phyloP scores from a whole-genome alignment of 2,888 invertebrate genomes.

The Caenorhabditis imperialis region DNA sequence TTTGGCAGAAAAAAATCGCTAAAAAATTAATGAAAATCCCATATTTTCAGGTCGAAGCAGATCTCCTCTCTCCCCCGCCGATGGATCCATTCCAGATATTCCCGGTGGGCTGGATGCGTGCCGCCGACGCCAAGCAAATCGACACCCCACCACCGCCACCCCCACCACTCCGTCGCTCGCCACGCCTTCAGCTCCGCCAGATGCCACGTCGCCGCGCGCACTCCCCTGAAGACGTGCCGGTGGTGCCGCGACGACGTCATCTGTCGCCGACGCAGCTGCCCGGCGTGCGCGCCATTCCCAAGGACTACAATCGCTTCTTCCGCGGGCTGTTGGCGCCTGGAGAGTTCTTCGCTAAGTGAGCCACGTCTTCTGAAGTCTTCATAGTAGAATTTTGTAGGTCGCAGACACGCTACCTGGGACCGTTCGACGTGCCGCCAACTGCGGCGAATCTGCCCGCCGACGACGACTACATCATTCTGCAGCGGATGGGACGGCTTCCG shows the following conservation, averaged over 20 bases:
- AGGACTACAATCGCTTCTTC: slow-evolving; percentile 42
- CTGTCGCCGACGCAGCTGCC: slow-evolving; percentile 49
- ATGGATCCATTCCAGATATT: slow-evolving; percentile 29
- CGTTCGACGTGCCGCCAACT: slow-evolving; percentile 30
- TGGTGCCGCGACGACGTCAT: slow-evolving; percentile 10
- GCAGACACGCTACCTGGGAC: slow-evolving; percentile 42
- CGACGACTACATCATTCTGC: slow-evolving; percentile 48
- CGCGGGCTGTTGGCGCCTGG: slow-evolving; percentile 46
- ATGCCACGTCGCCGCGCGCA: slow-evolving; percentile 10
- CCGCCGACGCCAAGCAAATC: slow-evolving; percentile 11
- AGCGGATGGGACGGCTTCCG: slow-evolving; percentile 58
- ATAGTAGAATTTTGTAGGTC: slow-evolving; percentile 42
- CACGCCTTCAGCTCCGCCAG: slow-evolving; percentile 4
- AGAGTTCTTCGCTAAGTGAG: slow-evolving; percentile 55
- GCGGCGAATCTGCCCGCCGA: slow-evolving; percentile 16
- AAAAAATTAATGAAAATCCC: neutral
- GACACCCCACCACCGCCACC: slow-evolving; percentile 15
- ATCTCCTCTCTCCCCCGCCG: slow-evolving; percentile 37
- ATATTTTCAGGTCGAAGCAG: slow-evolving; percentile 43
- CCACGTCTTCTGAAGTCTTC: no score
- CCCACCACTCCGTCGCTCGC: neutral
- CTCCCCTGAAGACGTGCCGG: neutral
- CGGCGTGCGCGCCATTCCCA: slow-evolving; percentile 51
- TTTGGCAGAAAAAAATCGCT: no score
- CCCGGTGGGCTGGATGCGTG: slow-evolving; percentile 27